These are phyloP conservation scores for Diachasmimorpha longicaudata DNA, from an alignment of 1,140 invertebrate species.

Conservation along the genomic window DNA sequence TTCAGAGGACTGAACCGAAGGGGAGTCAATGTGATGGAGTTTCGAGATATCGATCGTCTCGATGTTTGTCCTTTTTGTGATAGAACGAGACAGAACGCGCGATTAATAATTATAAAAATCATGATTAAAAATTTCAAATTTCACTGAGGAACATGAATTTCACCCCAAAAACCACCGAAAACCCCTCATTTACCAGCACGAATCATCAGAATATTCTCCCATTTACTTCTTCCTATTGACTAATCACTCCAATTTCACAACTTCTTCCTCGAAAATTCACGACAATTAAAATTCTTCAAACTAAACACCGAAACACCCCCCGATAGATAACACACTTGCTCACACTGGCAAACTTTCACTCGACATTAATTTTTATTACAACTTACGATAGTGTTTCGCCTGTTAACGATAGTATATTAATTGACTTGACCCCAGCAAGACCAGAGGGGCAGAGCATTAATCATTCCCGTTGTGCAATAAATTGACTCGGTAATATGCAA, in stretches of 20 bases:
- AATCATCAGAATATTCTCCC: too few relatives aligned
- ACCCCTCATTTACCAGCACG: too few relatives aligned
- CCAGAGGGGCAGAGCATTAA: background rate
- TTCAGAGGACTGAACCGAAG: too few relatives aligned
- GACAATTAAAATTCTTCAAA: conserved; percentile 36
- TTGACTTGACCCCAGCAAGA: background rate
- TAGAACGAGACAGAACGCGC: too few relatives aligned
- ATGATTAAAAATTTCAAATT: too few relatives aligned
- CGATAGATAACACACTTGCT: background rate
- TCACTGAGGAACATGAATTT: too few relatives aligned
- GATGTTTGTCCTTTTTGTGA: too few relatives aligned
- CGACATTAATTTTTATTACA: background rate
- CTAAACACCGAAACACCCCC: too few relatives aligned
- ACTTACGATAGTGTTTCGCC: background rate
- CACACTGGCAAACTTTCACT: background rate
- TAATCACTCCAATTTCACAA: conserved; percentile 35
- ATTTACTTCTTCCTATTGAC: conserved; percentile 34
- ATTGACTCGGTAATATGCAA: background rate
- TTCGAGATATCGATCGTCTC: too few relatives aligned
- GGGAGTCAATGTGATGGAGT: too few relatives aligned
- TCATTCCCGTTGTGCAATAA: background rate
- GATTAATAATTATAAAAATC: too few relatives aligned
- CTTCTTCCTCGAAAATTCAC: conserved; percentile 36
- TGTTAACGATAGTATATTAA: background rate
- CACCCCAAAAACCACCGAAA: too few relatives aligned